A percentile compares a stretch with the other conserved stretches of the same genome.
Conservation (phyloP, 1,140 invertebrate genomes). For the Saxidomus purpurata region DNA sequence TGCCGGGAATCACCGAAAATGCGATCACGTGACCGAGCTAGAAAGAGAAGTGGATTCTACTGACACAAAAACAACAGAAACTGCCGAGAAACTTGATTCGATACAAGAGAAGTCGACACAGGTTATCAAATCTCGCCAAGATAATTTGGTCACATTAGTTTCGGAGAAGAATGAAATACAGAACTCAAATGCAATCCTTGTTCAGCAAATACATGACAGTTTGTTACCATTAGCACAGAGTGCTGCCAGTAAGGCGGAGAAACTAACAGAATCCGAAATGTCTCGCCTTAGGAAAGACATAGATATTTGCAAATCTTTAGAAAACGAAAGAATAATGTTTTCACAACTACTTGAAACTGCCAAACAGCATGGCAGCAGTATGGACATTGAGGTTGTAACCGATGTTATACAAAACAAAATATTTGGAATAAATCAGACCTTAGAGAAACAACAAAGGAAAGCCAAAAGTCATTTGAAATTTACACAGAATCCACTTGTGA, state of each 20-base stretch:
- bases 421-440: not conserved
- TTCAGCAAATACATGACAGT: not conserved
- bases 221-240: not conserved
- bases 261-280: not conserved
- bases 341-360: not conserved
- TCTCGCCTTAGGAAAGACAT: not conserved
- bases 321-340: not conserved
- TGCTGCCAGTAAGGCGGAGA: not conserved
- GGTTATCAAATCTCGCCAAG: not conserved
- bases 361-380: not conserved
- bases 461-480: not conserved
- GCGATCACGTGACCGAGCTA: not conserved
- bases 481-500: not conserved
- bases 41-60: not conserved
- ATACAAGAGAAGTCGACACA: not conserved
- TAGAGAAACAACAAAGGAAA: not conserved
- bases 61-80: not conserved
- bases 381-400: not conserved
- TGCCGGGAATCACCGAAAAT: slow-evolving; percentile 2
- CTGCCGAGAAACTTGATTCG: not conserved
- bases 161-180: not conserved
- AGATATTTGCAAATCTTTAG: not conserved
- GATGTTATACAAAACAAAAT: not conserved
- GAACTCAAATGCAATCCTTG: not conserved
- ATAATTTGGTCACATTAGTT: not conserved